Percentiles rank a stretch among this genome's conserved stretches.
These are phyloP conservation scores for Tachina lurida DNA, from an alignment of 2,888 invertebrate species.

Conservation along the genomic window DNA sequence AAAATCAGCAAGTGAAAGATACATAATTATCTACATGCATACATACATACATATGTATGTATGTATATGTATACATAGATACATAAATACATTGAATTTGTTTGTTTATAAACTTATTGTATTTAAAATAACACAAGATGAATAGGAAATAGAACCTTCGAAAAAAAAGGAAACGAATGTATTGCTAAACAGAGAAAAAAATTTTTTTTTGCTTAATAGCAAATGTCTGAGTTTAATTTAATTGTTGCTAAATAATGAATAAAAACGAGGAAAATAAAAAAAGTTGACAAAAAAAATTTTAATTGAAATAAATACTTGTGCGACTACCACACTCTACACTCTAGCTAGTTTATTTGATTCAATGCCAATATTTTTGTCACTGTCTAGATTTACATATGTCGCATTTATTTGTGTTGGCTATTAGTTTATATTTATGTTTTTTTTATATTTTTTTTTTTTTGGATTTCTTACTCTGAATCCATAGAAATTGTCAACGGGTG, in stretches of 20 bases:
- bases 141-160: neutral
- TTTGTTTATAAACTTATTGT: constrained; percentile 4
- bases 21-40: neutral
- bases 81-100: constrained; percentile 1
- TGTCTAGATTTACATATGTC: constrained; percentile 51
- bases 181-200: neutral
- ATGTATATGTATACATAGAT: neutral
- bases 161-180: neutral
- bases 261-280: neutral
- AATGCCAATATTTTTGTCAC: constrained; percentile 51
- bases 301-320: constrained; percentile 11
- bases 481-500: constrained; percentile 38
- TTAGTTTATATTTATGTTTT: constrained; percentile 14
- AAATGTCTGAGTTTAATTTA: constrained; percentile 40
- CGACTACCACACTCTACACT: neutral
- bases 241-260: constrained; percentile 31
- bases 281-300: neutral
- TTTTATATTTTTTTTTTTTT: neutral
- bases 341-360: constrained; percentile 28
- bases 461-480: constrained; percentile 11
- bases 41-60: neutral
- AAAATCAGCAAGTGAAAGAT: neutral
- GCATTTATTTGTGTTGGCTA: constrained; percentile 41
- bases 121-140: neutral
- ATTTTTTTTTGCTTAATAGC: neutral